Conservation (phyloP, 2,797 vertebrate species). For the Anableps anableps region DNA sequence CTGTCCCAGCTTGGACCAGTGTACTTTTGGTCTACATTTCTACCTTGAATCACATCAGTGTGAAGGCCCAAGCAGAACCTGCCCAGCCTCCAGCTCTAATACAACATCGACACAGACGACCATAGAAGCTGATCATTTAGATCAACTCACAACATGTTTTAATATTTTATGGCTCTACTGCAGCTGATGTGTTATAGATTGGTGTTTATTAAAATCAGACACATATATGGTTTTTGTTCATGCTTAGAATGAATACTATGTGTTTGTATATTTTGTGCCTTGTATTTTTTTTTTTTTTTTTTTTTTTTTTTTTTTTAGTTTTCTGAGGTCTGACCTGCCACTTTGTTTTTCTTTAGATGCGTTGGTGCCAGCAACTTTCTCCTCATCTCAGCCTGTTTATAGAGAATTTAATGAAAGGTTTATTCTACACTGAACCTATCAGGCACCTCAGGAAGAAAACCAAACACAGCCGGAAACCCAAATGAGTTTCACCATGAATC, state of each 20-base stretch:
- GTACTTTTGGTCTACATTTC: constrained; percentile 2
- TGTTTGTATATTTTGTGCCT: not conserved
- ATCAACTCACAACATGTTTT: not conserved
- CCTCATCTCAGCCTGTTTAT: not conserved
- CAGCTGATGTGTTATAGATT: not conserved
- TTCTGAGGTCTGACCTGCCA: not conserved
- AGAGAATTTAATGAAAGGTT: not conserved
- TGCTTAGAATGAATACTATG: not conserved
- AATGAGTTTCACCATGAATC: not conserved
- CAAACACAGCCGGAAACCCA: not conserved
- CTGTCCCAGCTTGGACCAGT: constrained; percentile 6
- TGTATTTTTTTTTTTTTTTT: not conserved
- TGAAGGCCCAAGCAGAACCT: constrained; percentile 34
- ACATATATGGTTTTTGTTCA: not conserved
- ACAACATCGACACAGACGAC: not conserved
- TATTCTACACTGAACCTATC: not conserved
- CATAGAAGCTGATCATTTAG: not conserved
- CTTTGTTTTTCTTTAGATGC: not conserved
- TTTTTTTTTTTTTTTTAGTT: not conserved
- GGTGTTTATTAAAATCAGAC: not conserved
- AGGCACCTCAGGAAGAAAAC: not conserved
- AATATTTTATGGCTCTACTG: not conserved
- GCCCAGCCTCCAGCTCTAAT: not conserved
- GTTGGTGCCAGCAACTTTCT: not conserved
- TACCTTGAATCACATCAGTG: not conserved